phyloP scores from a whole-genome alignment of 2,113 vertebrate species.

The Butastur rufipennis region DNA sequence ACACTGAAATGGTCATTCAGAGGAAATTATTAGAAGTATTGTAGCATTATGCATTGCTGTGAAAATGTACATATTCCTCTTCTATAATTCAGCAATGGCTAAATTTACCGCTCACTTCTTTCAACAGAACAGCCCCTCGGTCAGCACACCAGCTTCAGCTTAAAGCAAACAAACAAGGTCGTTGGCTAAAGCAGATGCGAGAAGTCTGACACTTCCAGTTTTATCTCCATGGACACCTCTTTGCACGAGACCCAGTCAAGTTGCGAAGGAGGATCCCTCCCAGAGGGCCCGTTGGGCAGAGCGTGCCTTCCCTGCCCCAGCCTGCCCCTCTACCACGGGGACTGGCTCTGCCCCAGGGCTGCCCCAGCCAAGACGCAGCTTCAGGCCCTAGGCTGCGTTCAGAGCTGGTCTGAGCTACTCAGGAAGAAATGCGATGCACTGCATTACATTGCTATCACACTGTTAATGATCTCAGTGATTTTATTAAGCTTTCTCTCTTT shows the following conservation, averaged over 20 bases:
- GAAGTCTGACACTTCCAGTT: background rate
- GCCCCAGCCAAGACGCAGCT: background rate
- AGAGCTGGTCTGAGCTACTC: background rate
- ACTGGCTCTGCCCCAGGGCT: background rate
- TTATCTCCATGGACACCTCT: background rate
- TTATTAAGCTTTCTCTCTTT: background rate
- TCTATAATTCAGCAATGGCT: background rate
- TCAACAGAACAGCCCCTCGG: background rate
- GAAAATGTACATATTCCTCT: background rate
- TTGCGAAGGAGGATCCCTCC: background rate
- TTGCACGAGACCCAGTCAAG: background rate
- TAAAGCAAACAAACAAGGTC: background rate
- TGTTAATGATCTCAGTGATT: background rate
- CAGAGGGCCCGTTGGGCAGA: background rate
- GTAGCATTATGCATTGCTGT: background rate
- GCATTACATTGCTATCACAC: background rate
- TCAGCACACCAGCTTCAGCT: background rate
- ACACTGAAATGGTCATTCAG: background rate
- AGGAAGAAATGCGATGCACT: background rate
- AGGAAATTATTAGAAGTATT: background rate
- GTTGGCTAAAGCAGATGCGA: background rate
- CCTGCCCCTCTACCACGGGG: fast-evolving
- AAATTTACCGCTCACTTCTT: background rate
- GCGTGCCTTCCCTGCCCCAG: no score
- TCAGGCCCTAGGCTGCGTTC: background rate